Percentiles rank a stretch among this genome's conserved stretches.
These are phyloP conservation scores for Cerastoderma edule DNA, from an alignment of 2,888 invertebrate genomes.

Conservation along the genomic window DNA sequence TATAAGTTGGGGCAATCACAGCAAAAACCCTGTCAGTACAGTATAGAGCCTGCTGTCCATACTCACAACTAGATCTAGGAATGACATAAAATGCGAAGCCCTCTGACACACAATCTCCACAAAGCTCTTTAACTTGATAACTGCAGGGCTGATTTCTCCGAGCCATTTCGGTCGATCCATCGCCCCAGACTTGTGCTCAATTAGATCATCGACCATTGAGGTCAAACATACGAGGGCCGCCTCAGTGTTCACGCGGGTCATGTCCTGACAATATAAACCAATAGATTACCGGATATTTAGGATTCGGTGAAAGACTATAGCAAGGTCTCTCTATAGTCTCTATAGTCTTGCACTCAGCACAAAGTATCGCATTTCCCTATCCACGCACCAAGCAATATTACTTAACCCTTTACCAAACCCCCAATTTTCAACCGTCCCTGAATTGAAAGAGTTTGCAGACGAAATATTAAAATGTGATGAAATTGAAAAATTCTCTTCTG, in stretches of 20 bases:
- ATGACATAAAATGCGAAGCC: slow-evolving; percentile 91
- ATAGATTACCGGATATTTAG: not conserved
- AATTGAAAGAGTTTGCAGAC: too few species aligned
- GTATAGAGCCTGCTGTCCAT: too few species aligned
- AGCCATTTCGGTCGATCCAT: slow-evolving; percentile 86
- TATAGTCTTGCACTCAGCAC: too few species aligned
- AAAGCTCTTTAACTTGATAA: slow-evolving; percentile 88
- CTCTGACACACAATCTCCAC: slow-evolving; percentile 84
- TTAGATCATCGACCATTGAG: slow-evolving; percentile 91
- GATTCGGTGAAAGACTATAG: not conserved
- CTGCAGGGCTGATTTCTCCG: slow-evolving; percentile 90
- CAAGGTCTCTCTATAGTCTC: too few species aligned
- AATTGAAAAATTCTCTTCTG: too few species aligned
- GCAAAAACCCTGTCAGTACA: too few species aligned
- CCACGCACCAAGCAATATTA: too few species aligned
- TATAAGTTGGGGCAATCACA: too few species aligned
- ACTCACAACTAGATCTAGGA: slow-evolving; percentile 81
- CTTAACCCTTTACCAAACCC: too few species aligned
- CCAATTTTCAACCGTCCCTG: too few species aligned
- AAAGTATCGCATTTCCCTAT: too few species aligned
- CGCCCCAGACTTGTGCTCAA: slow-evolving; percentile 55
- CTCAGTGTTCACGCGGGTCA: slow-evolving; percentile 93
- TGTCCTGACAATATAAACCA: slow-evolving; percentile 85
- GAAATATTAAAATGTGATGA: too few species aligned
- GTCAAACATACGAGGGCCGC: slow-evolving; percentile 94